A percentile compares a stretch with the other conserved stretches of the same genome.
These are phyloP conservation scores for Acheta domesticus DNA, from an alignment of 2,888 invertebrate genomes.

Conservation along the genomic window DNA sequence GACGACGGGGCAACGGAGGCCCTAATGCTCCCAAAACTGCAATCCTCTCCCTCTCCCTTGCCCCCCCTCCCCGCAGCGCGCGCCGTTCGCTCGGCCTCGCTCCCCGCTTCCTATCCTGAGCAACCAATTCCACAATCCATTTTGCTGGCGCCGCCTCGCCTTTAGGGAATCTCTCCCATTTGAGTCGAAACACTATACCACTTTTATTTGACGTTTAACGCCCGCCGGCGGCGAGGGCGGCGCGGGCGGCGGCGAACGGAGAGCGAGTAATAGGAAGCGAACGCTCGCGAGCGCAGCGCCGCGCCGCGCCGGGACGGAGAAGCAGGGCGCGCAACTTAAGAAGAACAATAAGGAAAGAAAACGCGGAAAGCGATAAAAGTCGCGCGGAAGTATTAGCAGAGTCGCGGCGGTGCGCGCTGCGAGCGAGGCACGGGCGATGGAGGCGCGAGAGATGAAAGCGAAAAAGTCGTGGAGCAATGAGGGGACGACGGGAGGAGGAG, in stretches of 20 bases:
- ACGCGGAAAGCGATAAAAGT: constrained; percentile 18
- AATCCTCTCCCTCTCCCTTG: constrained; percentile 12
- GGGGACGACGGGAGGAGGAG: too few relatives aligned
- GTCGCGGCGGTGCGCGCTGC: neutral
- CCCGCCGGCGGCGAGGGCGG: neutral
- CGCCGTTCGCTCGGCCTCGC: constrained; percentile 25
- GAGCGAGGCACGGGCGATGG: neutral
- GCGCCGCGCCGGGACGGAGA: neutral
- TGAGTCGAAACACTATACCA: constrained; percentile 31
- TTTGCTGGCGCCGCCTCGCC: constrained; percentile 27
- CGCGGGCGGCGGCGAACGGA: neutral
- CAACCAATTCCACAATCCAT: constrained; percentile 36
- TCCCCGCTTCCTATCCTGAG: constrained; percentile 22
- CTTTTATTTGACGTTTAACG: constrained; percentile 37
- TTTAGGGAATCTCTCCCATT: constrained; percentile 30
- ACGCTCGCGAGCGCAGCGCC: neutral
- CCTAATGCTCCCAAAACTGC: constrained; percentile 32
- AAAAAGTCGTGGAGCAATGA: too few relatives aligned
- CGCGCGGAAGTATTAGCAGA: neutral
- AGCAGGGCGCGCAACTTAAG: neutral
- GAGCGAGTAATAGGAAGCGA: neutral
- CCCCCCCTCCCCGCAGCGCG: neutral
- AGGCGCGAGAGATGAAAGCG: neutral
- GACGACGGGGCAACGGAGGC: constrained; percentile 19
- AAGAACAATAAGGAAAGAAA: constrained; percentile 18